phyloP scores from a whole-genome alignment of 2,888 invertebrate genomes.

The Cerastoderma edule region DNA sequence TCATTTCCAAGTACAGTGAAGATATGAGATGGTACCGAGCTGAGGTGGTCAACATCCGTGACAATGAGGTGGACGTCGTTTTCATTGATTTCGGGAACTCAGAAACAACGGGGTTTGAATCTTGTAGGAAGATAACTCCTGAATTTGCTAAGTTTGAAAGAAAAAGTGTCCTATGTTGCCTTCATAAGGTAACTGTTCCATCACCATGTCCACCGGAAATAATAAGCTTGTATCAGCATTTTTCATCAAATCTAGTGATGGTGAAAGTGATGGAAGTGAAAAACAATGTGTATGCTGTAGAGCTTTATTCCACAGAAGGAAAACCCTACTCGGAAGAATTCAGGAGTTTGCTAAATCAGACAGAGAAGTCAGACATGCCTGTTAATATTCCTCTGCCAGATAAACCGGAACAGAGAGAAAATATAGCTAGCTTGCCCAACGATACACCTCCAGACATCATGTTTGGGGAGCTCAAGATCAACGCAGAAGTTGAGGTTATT shows the following conservation, averaged over 20 bases:
- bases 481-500: constrained; percentile 9
- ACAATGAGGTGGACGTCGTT: constrained; percentile 47
- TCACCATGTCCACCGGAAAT: constrained; percentile 36
- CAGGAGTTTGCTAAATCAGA: neutral
- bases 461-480: neutral
- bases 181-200: constrained; percentile 53
- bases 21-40: constrained; percentile 72
- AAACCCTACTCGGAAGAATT: constrained; percentile 19
- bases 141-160: constrained; percentile 5
- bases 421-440: too few relatives aligned
- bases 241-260: constrained; percentile 45
- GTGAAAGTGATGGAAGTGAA: constrained; percentile 37
- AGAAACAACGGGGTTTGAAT: constrained; percentile 39
- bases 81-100: constrained; percentile 80
- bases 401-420: neutral
- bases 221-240: constrained; percentile 44
- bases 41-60: constrained; percentile 51
- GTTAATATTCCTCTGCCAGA: neutral
- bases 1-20: constrained; percentile 55
- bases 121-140: neutral
- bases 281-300: constrained; percentile 33
- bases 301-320: constrained; percentile 16
- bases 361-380: neutral
- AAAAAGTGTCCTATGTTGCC: constrained; percentile 62
- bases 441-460: neutral